Base-by-base conservation (phyloP, 2,888 invertebrate genomes). In the Chrysolina oricalcia region DNA sequence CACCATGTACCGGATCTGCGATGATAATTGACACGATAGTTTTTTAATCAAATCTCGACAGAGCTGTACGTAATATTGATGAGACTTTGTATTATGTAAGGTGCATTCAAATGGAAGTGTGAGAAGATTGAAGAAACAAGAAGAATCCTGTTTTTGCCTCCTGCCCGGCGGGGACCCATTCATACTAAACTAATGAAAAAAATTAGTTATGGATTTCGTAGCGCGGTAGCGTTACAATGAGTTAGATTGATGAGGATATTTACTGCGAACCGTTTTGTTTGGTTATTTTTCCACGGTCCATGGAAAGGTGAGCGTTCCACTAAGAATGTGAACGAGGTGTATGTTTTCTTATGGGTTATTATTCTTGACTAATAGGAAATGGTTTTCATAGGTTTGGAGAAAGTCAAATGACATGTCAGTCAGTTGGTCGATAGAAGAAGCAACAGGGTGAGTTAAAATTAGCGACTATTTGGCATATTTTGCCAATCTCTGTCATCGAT, bases 171-270 rank as follows among this genome's bases (percentile, higher is more conserved):
- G 86, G 86, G 79, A 71, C 75, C 83, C 81, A 83, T 85, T 86
- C 85, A 86, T 79, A 77, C 78, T 35, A 27, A 85, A 83, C 84
- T 87, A 87, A 87, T 87, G 74, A 85, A 86, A 86, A 85, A 86
- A 86, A 87, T 86, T 86, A 84, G 87, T 86, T 86, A 86, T 85
- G 87, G 86, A 83, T 85, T 85, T 85, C 85, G 85, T 85, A 82
- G 83, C 83, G 82, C 86, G 82, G 86, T 86, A 86, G 86, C 85
- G n/a, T 62, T n/a, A 59, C 59, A 59, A 59, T 17, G 17, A 59
- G 10, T 27, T 27, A 59, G 59, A 59, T 59, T 59, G 59, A 59
- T 59, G 59, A 27, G 15, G 59, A 27, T 23, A 27, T 15, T 23
- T 35, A 59, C 35, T 23, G 59, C 13, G 17, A 15, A 10, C 13